phyloP scores from a whole-genome alignment of 1,140 invertebrate genomes.

The Ips typographus region DNA sequence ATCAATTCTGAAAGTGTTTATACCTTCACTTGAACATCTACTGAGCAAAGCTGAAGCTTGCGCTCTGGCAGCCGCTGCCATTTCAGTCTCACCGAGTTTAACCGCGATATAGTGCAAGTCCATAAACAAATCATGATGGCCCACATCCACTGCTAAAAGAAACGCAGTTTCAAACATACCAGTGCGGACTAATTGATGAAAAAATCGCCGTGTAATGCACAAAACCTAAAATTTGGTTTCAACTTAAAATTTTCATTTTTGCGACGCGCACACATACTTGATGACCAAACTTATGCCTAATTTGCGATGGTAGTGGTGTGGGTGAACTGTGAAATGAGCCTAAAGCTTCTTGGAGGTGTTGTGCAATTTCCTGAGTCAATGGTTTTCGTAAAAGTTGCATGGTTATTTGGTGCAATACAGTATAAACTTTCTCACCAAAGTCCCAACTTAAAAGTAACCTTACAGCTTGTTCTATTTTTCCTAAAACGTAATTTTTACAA shows the following conservation, averaged over 20 bases:
- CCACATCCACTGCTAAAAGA: slow-evolving; percentile 80
- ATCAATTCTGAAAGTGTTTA: neutral
- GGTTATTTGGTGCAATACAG: slow-evolving; percentile 69
- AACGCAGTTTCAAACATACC: slow-evolving; percentile 83
- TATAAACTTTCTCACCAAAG: slow-evolving; percentile 64
- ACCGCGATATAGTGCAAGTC: slow-evolving; percentile 80
- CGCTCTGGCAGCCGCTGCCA: slow-evolving; percentile 73
- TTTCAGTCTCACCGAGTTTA: slow-evolving; percentile 64
- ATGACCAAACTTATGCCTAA: slow-evolving; percentile 56
- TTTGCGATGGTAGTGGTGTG: slow-evolving; percentile 64
- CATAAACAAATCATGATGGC: slow-evolving; percentile 79
- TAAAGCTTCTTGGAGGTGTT: slow-evolving; percentile 67
- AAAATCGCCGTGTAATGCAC: slow-evolving; percentile 74
- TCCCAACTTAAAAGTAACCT: slow-evolving; percentile 73
- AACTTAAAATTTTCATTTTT: slow-evolving; percentile 58
- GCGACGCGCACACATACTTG: slow-evolving; percentile 35
- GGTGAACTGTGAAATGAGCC: slow-evolving; percentile 70
- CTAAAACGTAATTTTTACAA: slow-evolving; percentile 33
- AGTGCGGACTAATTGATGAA: slow-evolving; percentile 75
- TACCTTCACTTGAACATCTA: slow-evolving; percentile 59
- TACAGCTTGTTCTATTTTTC: slow-evolving; percentile 68
- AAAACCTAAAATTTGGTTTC: slow-evolving; percentile 59
- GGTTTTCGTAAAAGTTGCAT: slow-evolving; percentile 69
- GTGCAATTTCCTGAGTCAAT: slow-evolving; percentile 64
- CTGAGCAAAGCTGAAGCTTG: slow-evolving; percentile 69